Base-by-base conservation (phyloP, 2,113 vertebrate genomes). In the Larimichthys crocea region DNA sequence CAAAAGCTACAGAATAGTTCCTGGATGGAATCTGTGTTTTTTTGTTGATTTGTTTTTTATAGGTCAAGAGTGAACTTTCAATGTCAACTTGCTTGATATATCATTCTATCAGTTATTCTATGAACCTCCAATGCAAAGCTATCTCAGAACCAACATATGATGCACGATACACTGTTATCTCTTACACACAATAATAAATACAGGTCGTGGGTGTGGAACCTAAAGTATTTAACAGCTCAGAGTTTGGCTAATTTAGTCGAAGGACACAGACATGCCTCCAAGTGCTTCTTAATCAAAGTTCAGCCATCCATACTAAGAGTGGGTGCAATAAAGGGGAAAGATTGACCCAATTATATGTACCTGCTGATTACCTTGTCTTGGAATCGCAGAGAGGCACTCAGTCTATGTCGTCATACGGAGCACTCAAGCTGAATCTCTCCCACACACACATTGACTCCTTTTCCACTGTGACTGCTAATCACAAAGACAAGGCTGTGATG, bases 201-300 rank as follows among this genome's bases (percentile, higher is more conserved):
- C 10, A 68, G 19, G 35, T 49, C 10, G 49, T 42, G 6, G 66
- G 31, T 50, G 57, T 31, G 24, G 10, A 72, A 48, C 31, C 35
- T 10, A 53, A 53, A 61, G n/a, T 8, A n/a, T 63, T 15, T 42
- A 80, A 74, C 2, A 52, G 19, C n/a, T 40, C 3, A 16, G 64
- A 76, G 11, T 79, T 77, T 49, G 67, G 20, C 44, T 29, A 0
- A 69, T 79, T 56, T 55, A 49, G 76, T 83, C 71, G 76, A 76
- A 86, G 65, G 56, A 31, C 35, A n/a, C 29, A 60, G 35, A 66
- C 63, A 26, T 73, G 48, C 50, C 69, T 71, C 63, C 11, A 42
- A 84, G 85, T 85, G 77, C 79, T 74, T 82, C 57, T 81, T 90
- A 86, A 88, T 91, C 85, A 86, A 75, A 90, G 74, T 85, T 80